Percentiles rank a stretch among this genome's conserved stretches.
These are phyloP conservation scores for Nipponacmea schrenckii DNA, from an alignment of 2,888 invertebrate species.

Conservation along the genomic window DNA sequence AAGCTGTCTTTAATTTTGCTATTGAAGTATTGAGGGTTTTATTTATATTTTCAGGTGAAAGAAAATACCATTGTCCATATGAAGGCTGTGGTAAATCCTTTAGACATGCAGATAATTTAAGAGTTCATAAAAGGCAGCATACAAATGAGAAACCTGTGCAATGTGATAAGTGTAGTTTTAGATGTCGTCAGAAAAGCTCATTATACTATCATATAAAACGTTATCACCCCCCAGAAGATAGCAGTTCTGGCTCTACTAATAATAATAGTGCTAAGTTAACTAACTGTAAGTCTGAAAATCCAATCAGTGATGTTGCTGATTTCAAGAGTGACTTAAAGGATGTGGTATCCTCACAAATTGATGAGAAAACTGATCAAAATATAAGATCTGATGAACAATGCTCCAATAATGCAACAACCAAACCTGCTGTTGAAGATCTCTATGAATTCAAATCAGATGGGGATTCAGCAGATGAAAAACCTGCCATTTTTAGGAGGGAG, in stretches of 20 bases:
- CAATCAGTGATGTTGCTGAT: constrained; percentile 17
- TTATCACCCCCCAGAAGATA: constrained; percentile 32
- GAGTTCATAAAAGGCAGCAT: constrained; percentile 62
- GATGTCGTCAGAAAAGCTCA: constrained; percentile 64
- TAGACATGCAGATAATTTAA: constrained; percentile 63
- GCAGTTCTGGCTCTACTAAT: not conserved
- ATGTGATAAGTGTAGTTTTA: constrained; percentile 63
- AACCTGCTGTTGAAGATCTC: constrained; percentile 34
- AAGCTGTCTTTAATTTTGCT: too few species aligned
- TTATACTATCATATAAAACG: constrained; percentile 60
- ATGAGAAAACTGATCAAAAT: not conserved
- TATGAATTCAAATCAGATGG: constrained; percentile 61
- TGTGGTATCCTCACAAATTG: not conserved
- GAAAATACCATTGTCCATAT: constrained; percentile 61
- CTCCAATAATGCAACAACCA: not conserved
- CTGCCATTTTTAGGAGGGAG: constrained; percentile 29
- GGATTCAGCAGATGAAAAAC: constrained; percentile 48
- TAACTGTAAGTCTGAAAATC: constrained; percentile 7
- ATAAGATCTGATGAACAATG: not conserved
- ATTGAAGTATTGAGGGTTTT: not conserved
- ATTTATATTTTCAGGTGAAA: constrained; percentile 55
- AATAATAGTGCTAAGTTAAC: not conserved
- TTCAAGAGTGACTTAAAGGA: too few species aligned
- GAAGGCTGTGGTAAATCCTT: constrained; percentile 64
- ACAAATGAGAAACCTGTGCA: constrained; percentile 64